Percentiles rank a stretch among this genome's conserved stretches.
These are phyloP conservation scores for Dasyprocta punctata DNA, from an alignment of 2,113 vertebrate genomes.

Conservation along the genomic window DNA sequence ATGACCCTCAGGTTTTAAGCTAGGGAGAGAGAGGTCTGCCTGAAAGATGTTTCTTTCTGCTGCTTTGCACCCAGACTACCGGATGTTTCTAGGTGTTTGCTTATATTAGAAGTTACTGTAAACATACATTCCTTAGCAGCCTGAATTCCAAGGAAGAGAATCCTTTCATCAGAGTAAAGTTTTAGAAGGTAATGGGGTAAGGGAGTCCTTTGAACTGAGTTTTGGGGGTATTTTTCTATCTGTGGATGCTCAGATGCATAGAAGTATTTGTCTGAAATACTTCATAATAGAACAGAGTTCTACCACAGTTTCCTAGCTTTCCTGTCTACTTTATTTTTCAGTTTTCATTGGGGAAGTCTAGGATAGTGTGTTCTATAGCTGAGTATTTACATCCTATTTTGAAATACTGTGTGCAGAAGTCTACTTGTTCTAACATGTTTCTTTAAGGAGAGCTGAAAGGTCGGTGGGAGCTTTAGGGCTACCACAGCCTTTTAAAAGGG, in stretches of 20 bases:
- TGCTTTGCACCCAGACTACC: neutral
- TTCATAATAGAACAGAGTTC: neutral
- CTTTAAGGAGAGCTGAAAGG: constrained; percentile 64
- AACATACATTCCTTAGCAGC: neutral
- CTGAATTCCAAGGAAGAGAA: constrained; percentile 30
- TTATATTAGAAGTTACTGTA: neutral
- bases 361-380: constrained; percentile 50
- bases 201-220: neutral
- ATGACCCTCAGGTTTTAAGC: constrained; percentile 27
- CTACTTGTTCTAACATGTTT: constrained; percentile 63
- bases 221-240: neutral
- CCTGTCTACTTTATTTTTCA: constrained; percentile 68
- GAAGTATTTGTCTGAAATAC: neutral
- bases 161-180: neutral
- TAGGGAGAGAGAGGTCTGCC: neutral
- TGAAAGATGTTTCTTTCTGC: neutral
- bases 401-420: constrained; percentile 50
- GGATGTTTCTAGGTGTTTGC: constrained; percentile 2
- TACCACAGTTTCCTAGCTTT: constrained; percentile 24
- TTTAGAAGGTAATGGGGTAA: neutral
- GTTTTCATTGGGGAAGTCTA: constrained; percentile 70
- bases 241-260: neutral
- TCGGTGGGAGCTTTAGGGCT: constrained; percentile 39
- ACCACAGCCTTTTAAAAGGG: constrained; percentile 53
- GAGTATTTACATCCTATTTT: constrained; percentile 74